These are phyloP conservation scores for Esperia sulphurella DNA, from an alignment of 2,888 invertebrate genomes.

Conservation along the genomic window DNA sequence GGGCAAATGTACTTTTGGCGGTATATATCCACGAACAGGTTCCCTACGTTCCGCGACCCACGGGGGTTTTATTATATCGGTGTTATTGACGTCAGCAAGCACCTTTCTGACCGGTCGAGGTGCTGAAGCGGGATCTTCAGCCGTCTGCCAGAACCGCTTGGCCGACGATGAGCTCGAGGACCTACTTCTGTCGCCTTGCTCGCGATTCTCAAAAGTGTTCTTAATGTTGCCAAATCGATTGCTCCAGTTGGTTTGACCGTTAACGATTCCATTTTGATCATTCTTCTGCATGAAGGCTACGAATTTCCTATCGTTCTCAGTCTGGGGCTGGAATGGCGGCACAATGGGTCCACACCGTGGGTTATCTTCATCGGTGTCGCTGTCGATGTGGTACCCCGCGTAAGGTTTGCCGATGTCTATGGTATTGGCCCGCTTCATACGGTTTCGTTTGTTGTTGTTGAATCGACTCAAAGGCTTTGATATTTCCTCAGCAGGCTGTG, in stretches of 20 bases:
- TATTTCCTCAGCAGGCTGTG: slow-evolving; percentile 49
- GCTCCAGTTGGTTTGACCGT: slow-evolving; percentile 84
- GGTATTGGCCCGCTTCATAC: slow-evolving; percentile 93
- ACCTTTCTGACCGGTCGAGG: slow-evolving; percentile 20
- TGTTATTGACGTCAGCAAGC: slow-evolving; percentile 39
- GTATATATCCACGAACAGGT: slow-evolving; percentile 68
- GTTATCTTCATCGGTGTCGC: slow-evolving; percentile 69
- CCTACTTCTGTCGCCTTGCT: slow-evolving; percentile 50
- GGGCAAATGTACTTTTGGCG: slow-evolving; percentile 29
- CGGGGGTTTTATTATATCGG: slow-evolving; percentile 60
- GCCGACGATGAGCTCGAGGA: slow-evolving; percentile 74
- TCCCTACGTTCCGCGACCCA: slow-evolving; percentile 55
- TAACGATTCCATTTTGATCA: slow-evolving; percentile 43
- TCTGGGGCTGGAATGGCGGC: slow-evolving; percentile 87
- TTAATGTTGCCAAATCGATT: slow-evolving; percentile 91
- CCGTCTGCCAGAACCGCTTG: slow-evolving; percentile 81
- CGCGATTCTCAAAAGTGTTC: slow-evolving; percentile 85
- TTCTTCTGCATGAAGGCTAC: slow-evolving; percentile 89
- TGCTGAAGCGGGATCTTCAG: slow-evolving; percentile 66
- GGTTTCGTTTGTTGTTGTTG: slow-evolving; percentile 82
- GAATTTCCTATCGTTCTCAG: slow-evolving; percentile 91
- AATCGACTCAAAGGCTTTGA: slow-evolving; percentile 67
- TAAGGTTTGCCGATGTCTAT: slow-evolving; percentile 90
- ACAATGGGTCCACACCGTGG: slow-evolving; percentile 60
- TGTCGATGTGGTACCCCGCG: slow-evolving; percentile 74